phyloP scores from a whole-genome alignment of 2,797 vertebrate genomes.

The Craterocephalus amniculus region DNA sequence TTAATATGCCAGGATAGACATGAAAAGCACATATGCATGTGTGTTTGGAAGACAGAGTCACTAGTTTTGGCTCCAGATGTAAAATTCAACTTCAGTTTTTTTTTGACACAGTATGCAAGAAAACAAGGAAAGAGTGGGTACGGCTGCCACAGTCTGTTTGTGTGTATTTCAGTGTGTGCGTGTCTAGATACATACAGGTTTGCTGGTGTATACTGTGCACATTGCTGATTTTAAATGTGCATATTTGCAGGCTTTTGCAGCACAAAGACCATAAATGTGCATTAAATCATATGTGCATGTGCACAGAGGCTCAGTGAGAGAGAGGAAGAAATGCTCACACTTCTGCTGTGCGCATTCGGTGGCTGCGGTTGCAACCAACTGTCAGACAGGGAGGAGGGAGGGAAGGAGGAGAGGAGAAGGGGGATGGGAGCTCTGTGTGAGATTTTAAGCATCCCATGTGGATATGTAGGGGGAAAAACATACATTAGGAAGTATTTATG shows the following conservation, averaged over 20 bases:
- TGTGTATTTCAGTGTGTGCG: slow-evolving; percentile 18
- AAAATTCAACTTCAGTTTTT: slow-evolving; percentile 51
- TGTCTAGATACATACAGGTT: slow-evolving; percentile 35
- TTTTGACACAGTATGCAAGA: slow-evolving; percentile 52
- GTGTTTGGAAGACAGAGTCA: slow-evolving; percentile 30
- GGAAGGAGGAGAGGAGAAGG: slow-evolving; percentile 10
- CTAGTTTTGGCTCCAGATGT: slow-evolving; percentile 50
- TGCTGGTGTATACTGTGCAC: not conserved
- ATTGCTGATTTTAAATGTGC: slow-evolving; percentile 13
- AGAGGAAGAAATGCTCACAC: slow-evolving; percentile 59
- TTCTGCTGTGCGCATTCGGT: slow-evolving; percentile 46
- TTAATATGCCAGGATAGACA: not conserved
- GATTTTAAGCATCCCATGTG: slow-evolving; percentile 49
- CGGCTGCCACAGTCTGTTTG: slow-evolving; percentile 59
- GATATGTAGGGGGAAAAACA: slow-evolving; percentile 45
- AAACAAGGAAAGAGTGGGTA: slow-evolving; percentile 31
- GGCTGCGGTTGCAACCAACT: slow-evolving; percentile 63
- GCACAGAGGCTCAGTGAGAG: slow-evolving; percentile 52
- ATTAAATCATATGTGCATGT: slow-evolving; percentile 33
- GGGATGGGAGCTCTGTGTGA: slow-evolving; percentile 52
- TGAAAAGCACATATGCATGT: not conserved
- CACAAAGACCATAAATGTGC: slow-evolving; percentile 7
- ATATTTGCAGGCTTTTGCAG: slow-evolving; percentile 10
- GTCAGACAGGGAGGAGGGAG: slow-evolving; percentile 45
- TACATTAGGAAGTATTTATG: slow-evolving; percentile 58